Evolutionary conservation across 2,797 vertebrate species (phyloP).

Genomic region (Falco concolor): DNA sequence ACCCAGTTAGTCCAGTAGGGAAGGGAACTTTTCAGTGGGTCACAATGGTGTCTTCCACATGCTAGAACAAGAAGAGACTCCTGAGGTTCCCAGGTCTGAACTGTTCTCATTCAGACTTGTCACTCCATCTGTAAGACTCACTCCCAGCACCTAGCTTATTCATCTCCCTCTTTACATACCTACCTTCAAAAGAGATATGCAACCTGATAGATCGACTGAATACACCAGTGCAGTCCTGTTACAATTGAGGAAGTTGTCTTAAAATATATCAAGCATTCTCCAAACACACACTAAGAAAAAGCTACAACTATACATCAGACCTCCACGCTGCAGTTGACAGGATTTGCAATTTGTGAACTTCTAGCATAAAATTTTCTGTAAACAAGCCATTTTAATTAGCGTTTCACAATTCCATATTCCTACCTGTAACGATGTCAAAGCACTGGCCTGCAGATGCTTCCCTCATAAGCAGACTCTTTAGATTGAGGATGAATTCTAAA

Average conservation of each 20-base stretch:
- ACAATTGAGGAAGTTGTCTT: neutral
- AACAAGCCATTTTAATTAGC: neutral
- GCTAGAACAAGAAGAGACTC: neutral
- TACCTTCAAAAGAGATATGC: neutral
- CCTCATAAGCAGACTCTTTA: neutral
- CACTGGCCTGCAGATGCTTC: neutral
- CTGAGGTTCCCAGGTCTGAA: neutral
- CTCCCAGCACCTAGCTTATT: neutral
- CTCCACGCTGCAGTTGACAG: neutral
- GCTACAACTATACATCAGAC: neutral
- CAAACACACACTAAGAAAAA: neutral
- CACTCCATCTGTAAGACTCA: neutral
- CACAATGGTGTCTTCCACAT: neutral
- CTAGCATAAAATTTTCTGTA: neutral
- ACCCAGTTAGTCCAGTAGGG: neutral
- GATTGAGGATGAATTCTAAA: neutral
- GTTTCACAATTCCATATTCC: neutral
- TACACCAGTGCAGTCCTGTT: too few relatives aligned
- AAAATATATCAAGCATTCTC: neutral
- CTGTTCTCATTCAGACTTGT: neutral
- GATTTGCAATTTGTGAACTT: neutral
- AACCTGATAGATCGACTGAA: neutral
- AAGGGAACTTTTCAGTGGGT: neutral
- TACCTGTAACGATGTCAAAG: neutral
- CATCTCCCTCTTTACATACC: neutral